Conservation (phyloP, 1,140 invertebrate species). For the Maconellicoccus hirsutus region DNA sequence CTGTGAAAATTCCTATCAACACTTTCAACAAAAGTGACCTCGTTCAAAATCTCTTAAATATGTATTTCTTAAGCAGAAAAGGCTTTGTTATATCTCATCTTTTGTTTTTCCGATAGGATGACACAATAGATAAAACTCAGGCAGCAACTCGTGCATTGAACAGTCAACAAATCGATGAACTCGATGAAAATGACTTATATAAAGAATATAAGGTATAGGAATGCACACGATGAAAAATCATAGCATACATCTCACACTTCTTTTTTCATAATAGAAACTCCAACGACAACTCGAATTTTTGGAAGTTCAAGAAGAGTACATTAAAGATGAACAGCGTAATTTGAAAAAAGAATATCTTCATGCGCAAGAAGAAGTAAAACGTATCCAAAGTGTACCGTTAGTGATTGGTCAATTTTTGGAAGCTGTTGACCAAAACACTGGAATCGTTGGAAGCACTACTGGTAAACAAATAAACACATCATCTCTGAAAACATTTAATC, state of each 20-base stretch:
- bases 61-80: too few species aligned
- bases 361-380: constrained; percentile 94
- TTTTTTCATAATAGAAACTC: constrained; percentile 55
- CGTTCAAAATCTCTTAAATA: too few species aligned
- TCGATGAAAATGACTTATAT: constrained; percentile 82
- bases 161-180: constrained; percentile 50
- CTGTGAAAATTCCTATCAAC: too few species aligned
- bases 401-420: constrained; percentile 97
- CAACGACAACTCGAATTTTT: constrained; percentile 92
- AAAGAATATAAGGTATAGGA: constrained; percentile 91
- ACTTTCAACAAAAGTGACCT: too few species aligned
- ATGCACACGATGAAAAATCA: background rate
- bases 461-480: constrained; percentile 36
- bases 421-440: constrained; percentile 95
- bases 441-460: constrained; percentile 76
- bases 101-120: constrained; percentile 30
- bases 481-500: background rate
- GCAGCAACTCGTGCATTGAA: constrained; percentile 33
- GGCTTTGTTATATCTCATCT: background rate
- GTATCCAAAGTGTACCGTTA: constrained; percentile 92
- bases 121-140: constrained; percentile 21
- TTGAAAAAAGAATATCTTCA: constrained; percentile 95
- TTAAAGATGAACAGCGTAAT: constrained; percentile 96
- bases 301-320: constrained; percentile 95
- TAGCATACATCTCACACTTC: constrained; percentile 17